Base-by-base conservation (phyloP, 2,797 vertebrate species). In the Myotis myotis region DNA sequence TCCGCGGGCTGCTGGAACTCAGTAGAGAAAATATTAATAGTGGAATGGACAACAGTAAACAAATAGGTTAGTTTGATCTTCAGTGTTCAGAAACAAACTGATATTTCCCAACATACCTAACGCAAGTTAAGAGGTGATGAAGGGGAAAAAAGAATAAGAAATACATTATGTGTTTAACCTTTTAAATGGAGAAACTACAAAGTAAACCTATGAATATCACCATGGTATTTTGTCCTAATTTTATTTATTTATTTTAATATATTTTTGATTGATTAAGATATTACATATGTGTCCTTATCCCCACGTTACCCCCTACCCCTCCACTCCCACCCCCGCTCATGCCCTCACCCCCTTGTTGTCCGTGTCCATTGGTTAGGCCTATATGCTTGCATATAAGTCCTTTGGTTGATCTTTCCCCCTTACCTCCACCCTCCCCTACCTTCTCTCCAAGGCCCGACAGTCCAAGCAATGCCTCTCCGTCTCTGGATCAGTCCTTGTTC, bases 11-110 rank as follows among this genome's bases (percentile, higher is more conserved):
- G 11, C 49, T 92, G 28, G 68, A 68, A 85, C 3, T 30, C 78
- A 75, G 76, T 88, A 53, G 44, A 71, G 11, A 70, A 84, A 95
- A 93, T 95, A 96, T 74, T 90, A 93, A 86, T 91, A 47, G 36
- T 92, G 33, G 25, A 92, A 82, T 62, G 9, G 41, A 55, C 8
- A 68, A 33, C 23, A 55, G 36, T 72, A 16, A 36, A 55, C 33
- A 33, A 55, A 53, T 20, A 78, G 20, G 49, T 53, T 36, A 55
- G 75, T 25, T 33, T 8, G 22, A 23, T 16, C 75, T 78, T 78
- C 22, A 33, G 51, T 55, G 22, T 16, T 78, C 33, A 78, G 33
- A 78, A 78, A 55, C 49, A 55, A 76, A 51, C 30, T 72, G 36
- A 96, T 28, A 74, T 60, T 47, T 36, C 72, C 79, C 20, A 87